Evolutionary conservation across 2,888 invertebrate genomes (phyloP).

Genomic region (Clitarchus hookeri): DNA sequence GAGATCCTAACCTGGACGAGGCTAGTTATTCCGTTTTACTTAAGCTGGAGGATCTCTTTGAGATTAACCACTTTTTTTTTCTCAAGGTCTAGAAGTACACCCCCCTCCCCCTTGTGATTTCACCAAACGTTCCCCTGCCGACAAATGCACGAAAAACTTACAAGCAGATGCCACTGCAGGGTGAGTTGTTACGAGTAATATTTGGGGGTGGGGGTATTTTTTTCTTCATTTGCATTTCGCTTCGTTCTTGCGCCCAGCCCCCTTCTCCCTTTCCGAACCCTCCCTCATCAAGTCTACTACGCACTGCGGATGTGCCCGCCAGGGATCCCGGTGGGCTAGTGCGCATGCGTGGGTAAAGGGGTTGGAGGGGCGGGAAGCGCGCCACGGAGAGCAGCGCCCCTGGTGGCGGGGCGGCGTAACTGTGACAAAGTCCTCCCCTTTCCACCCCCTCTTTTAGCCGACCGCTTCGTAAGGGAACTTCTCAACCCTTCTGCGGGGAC

Average conservation of each 20-base stretch:
- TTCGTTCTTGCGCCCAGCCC: neutral
- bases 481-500: neutral
- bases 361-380: neutral
- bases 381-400: neutral
- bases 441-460: neutral
- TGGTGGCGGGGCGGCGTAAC: neutral
- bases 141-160: neutral
- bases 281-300: neutral
- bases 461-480: neutral
- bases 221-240: neutral
- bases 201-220: neutral
- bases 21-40: too few relatives aligned
- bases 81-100: neutral
- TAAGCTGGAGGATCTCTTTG: neutral
- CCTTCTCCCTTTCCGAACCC: neutral
- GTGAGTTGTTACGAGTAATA: neutral
- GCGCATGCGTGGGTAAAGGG: neutral
- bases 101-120: neutral
- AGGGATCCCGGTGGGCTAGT: neutral
- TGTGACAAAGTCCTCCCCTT: neutral
- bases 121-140: neutral
- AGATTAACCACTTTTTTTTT: neutral
- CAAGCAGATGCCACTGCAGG: neutral
- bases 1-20: too few relatives aligned
- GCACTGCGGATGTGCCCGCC: slow-evolving; percentile 9